A percentile compares a stretch with the other conserved stretches of the same genome.
These are phyloP conservation scores for Hippocampus abdominalis DNA, from an alignment of 2,113 vertebrate genomes.

Conservation along the genomic window DNA sequence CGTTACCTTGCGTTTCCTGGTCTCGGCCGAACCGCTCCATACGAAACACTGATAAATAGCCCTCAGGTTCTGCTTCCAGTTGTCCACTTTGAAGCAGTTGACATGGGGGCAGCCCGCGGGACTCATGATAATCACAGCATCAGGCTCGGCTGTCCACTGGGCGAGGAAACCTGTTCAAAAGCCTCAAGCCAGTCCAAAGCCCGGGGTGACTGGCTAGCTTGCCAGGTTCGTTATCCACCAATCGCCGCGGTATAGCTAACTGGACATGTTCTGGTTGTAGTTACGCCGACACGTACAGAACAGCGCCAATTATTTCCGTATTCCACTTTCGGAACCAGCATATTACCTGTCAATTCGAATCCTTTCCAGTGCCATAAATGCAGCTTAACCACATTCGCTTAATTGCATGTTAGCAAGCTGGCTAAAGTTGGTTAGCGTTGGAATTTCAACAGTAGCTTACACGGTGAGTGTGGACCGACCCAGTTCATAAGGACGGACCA, in stretches of 20 bases:
- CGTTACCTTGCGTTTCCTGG: conserved; percentile 93
- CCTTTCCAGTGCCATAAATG: neutral
- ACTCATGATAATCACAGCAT: conserved; percentile 81
- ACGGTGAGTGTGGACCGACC: conserved; percentile 56
- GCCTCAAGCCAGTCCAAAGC: conserved; percentile 34
- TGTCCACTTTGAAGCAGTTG: conserved; percentile 94
- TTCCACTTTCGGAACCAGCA: conserved; percentile 1
- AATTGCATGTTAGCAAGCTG: conserved; percentile 65
- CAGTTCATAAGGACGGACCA: conserved; percentile 32
- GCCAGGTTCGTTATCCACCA: conserved; percentile 49
- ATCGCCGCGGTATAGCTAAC: conserved; percentile 58
- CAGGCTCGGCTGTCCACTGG: conserved; percentile 45
- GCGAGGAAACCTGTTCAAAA: conserved; percentile 54
- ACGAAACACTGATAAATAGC: conserved; percentile 97
- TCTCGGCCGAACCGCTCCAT: conserved; percentile 92
- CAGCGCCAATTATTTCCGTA: conserved; percentile 29
- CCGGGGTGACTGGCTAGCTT: conserved; percentile 36
- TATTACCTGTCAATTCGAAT: conserved; percentile 6
- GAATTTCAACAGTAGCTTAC: conserved; percentile 72
- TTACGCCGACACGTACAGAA: conserved; percentile 33
- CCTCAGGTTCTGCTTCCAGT: conserved; percentile 97
- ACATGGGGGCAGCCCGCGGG: conserved; percentile 93
- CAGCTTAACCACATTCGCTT: conserved; percentile 26
- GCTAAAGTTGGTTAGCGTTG: conserved; percentile 76
- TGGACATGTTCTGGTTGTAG: conserved; percentile 53